A percentile compares a stretch with the other conserved stretches of the same genome.
These are phyloP conservation scores for Brachylomia viminalis DNA, from an alignment of 2,888 invertebrate genomes.

Conservation along the genomic window DNA sequence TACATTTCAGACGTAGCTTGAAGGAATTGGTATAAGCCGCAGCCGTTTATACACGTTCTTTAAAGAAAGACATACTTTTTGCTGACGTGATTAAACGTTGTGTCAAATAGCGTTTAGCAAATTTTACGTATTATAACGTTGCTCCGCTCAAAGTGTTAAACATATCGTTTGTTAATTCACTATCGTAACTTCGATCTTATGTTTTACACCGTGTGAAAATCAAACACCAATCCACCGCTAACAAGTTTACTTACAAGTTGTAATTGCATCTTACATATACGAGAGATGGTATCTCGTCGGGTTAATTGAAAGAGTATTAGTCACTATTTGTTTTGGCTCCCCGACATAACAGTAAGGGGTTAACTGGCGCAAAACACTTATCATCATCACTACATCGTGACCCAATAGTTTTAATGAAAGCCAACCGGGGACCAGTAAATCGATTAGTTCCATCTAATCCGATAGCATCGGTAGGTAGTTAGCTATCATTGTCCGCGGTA, in stretches of 20 bases:
- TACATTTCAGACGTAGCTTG: too few relatives aligned
- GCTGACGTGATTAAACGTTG: too few relatives aligned
- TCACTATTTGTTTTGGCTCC: constrained; percentile 64
- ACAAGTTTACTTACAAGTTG: constrained; percentile 59
- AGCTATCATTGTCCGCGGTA: constrained; percentile 81
- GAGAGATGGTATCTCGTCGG: constrained; percentile 55
- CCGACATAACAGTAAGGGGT: constrained; percentile 70
- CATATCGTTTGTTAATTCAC: constrained; percentile 35
- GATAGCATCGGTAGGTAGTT: constrained; percentile 85
- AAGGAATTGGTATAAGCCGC: too few relatives aligned
- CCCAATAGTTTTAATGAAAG: constrained; percentile 87
- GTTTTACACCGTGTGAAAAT: constrained; percentile 57
- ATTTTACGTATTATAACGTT: too few relatives aligned
- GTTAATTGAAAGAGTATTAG: constrained; percentile 66
- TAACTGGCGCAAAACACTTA: constrained; percentile 76
- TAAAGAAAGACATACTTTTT: too few relatives aligned
- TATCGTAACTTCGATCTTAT: constrained; percentile 48
- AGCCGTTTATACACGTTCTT: too few relatives aligned
- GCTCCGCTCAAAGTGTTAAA: too few relatives aligned
- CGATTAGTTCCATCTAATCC: constrained; percentile 84
- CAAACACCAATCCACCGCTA: constrained; percentile 47
- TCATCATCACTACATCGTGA: constrained; percentile 78
- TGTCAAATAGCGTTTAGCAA: too few relatives aligned
- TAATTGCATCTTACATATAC: constrained; percentile 66
- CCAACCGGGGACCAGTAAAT: constrained; percentile 79